Evolutionary conservation across 2,113 vertebrate species (phyloP).

Genomic region (Gymnocephalus cernua): DNA sequence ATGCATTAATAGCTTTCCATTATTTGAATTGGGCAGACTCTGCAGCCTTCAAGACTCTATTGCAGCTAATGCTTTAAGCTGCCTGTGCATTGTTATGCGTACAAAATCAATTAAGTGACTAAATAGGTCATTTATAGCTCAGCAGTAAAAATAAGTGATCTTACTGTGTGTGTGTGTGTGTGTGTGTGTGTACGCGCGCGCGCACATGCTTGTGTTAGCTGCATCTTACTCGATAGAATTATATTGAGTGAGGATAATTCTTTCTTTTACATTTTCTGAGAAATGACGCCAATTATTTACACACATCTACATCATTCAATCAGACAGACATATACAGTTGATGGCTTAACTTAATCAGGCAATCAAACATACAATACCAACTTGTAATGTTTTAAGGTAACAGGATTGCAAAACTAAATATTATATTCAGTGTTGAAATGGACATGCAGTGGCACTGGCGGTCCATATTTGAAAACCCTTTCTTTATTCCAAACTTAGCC

Average conservation of each 20-base stretch:
- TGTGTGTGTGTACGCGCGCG: no score
- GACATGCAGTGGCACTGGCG: neutral
- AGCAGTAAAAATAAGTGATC: conserved; percentile 37
- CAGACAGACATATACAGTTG: neutral
- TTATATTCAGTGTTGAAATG: neutral
- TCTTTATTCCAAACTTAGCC: conserved; percentile 41
- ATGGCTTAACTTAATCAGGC: neutral
- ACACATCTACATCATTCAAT: neutral
- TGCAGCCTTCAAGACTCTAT: conserved; percentile 52
- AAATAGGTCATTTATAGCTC: conserved; percentile 74
- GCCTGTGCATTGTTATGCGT: conserved; percentile 60
- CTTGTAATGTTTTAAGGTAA: neutral
- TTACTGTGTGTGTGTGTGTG: conserved; percentile 2
- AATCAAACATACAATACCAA: neutral
- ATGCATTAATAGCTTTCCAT: conserved; percentile 56
- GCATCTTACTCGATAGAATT: neutral
- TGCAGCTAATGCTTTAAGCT: conserved; percentile 68
- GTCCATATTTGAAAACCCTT: conserved; percentile 23
- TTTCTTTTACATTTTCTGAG: neutral
- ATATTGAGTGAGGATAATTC: neutral
- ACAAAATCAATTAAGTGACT: conserved; percentile 77
- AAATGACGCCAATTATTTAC: neutral
- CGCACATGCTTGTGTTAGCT: neutral
- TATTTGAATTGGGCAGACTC: conserved; percentile 54
- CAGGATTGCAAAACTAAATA: neutral